Percentiles rank a stretch among this genome's conserved stretches.
Evolutionary conservation across 2,888 invertebrate species (phyloP).

Genomic region (Athrips mouffetella): DNA sequence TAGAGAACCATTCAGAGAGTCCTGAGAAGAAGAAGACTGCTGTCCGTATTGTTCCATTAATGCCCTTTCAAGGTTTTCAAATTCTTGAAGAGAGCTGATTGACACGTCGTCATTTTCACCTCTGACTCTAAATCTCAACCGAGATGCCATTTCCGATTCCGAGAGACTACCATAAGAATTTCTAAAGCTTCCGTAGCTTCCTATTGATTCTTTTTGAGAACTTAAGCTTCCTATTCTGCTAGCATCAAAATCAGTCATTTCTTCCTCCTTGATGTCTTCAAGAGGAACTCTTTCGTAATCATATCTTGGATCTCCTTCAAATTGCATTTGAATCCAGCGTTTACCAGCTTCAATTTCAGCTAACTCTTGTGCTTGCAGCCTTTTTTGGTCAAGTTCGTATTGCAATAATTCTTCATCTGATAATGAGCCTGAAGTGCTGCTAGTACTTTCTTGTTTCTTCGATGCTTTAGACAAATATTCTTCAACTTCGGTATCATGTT

Average conservation of each 20-base stretch:
- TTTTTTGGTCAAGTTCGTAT: slow-evolving; percentile 83
- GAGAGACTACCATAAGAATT: slow-evolving; percentile 95
- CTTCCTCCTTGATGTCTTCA: slow-evolving; percentile 96
- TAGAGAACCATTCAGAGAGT: slow-evolving; percentile 90
- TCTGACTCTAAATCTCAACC: slow-evolving; percentile 89
- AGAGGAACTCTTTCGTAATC: slow-evolving; percentile 90
- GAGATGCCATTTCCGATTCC: slow-evolving; percentile 91
- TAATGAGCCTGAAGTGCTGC: slow-evolving; percentile 77
- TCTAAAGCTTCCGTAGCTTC: slow-evolving; percentile 88
- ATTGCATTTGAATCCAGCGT: slow-evolving; percentile 94
- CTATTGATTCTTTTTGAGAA: slow-evolving; percentile 87
- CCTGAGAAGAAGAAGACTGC: slow-evolving; percentile 88
- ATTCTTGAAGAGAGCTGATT: slow-evolving; percentile 95
- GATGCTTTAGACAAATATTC: slow-evolving; percentile 84
- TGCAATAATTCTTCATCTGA: slow-evolving; percentile 80
- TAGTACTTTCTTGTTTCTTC: slow-evolving; percentile 80
- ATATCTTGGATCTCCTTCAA: slow-evolving; percentile 86
- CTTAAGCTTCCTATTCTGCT: slow-evolving; percentile 87
- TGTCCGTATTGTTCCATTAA: slow-evolving; percentile 88
- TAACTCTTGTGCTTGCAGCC: slow-evolving; percentile 66
- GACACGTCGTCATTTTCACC: slow-evolving; percentile 96
- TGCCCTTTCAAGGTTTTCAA: slow-evolving; percentile 93
- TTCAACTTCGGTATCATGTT: slow-evolving; percentile 84
- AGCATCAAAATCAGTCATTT: slow-evolving; percentile 91
- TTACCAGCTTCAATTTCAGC: slow-evolving; percentile 85